Evolutionary conservation across 2,888 invertebrate genomes (phyloP).

Genomic region (Bruchidius siliquastri): DNA sequence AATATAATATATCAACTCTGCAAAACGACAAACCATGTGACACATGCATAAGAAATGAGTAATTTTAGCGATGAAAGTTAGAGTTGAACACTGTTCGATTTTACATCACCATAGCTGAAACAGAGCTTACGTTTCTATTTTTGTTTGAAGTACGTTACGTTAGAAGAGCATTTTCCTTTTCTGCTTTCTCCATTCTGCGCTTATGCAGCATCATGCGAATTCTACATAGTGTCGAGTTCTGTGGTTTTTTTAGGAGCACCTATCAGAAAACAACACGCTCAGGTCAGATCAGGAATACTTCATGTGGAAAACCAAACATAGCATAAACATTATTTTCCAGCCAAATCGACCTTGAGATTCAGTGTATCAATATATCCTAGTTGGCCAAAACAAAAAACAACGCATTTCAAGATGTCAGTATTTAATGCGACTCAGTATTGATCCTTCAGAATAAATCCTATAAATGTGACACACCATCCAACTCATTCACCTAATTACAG

Average conservation of each 20-base stretch:
- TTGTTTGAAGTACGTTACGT: neutral
- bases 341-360: neutral
- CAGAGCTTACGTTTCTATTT: neutral
- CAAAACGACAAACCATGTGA: neutral
- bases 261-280: neutral
- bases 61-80: neutral
- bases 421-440: neutral
- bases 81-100: neutral
- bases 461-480: no score
- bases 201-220: neutral
- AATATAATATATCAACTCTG: no score
- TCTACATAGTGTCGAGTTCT: neutral
- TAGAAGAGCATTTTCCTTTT: neutral
- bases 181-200: neutral
- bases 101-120: neutral
- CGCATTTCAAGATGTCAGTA: neutral
- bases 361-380: neutral
- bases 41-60: neutral
- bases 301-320: neutral
- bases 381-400: neutral
- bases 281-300: neutral
- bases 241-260: neutral
- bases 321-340: neutral
- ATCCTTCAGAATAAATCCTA: neutral
- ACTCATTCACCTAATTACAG: no score